Evolutionary conservation across 30 jellyfish, hydroid and myxozoan species (phyloP), one percentile per base, ranked within the genome.

Genomic region (Hydra vulgaris): DNA sequence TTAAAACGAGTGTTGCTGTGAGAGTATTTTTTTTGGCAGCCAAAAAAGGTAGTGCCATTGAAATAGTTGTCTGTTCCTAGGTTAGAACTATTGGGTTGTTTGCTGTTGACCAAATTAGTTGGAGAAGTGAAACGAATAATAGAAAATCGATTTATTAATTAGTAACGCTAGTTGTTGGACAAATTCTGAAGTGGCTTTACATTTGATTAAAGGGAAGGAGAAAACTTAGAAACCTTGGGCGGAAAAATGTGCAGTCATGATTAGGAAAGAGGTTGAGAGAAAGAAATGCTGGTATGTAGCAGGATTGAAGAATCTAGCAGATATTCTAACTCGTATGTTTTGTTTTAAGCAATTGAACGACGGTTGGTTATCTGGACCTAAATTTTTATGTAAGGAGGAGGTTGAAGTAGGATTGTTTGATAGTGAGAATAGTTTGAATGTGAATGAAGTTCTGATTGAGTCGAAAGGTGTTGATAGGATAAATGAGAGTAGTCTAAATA

Each of bases 11-110:
- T n/a, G n/a, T n/a, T n/a, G n/a, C n/a, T n/a, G n/a, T n/a, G n/a
- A n/a, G n/a, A n/a, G n/a, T n/a, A n/a, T n/a, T 87, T 78, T n/a
- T n/a, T n/a, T 80, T 88, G 8, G 95, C 80, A 53, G 88, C 84
- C 23, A 78, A 88, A 54, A 22, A 26, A 88, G 54, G 83, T 88
- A 19, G 71, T 52, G 72, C 74, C 70, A 71, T n/a, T 76, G 67
- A 0, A 69, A 70, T 84, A 92, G 91, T 19, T 76, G 23, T 67
- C 92, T 23, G 83, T 83, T 19, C 90, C 96, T 19, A 76, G 90
- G 15, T 85, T 84, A 16, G 96, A 88, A 54, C 78, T 83, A 70
- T 83, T 88, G 25, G 95, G 91, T 25, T 89, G 95, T 25, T 18
- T 66, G 53, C 66, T 88, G 77, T 25, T 83, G 72, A 80, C 91